phyloP scores from a whole-genome alignment of 2,113 vertebrate species.

The Mirounga angustirostris region DNA sequence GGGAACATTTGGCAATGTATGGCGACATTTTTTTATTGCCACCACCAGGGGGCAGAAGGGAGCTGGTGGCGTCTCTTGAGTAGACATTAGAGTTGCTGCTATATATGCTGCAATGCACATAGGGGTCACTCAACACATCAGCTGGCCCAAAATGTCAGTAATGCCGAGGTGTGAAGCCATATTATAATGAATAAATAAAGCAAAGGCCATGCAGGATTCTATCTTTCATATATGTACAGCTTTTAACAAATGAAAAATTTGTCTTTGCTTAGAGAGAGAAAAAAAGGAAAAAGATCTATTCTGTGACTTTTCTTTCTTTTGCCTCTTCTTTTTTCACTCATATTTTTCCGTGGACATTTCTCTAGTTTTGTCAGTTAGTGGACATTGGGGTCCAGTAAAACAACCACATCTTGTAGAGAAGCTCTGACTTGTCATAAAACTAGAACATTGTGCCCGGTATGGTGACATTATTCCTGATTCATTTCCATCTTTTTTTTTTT shows the following conservation, averaged over 20 bases:
- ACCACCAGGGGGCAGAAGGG: not conserved
- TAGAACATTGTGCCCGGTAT: not conserved
- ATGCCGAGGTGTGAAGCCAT: not conserved
- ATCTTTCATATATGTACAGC: accelerated
- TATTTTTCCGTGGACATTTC: not conserved
- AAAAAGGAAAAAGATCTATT: not conserved
- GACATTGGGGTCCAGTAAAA: constrained; percentile 45
- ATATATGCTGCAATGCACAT: not conserved
- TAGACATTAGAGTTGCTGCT: not conserved
- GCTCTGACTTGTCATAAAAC: constrained; percentile 44
- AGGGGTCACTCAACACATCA: not conserved
- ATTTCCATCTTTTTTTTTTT: constrained; percentile 9
- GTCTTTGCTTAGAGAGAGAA: not conserved
- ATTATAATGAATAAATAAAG: not conserved
- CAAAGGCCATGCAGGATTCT: not conserved
- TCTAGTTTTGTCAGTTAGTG: constrained; percentile 47
- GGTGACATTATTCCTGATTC: constrained; percentile 40
- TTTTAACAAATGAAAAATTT: constrained; percentile 20
- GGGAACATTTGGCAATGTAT: not conserved
- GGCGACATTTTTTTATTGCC: not conserved
- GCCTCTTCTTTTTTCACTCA: not conserved
- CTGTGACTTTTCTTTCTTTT: not conserved
- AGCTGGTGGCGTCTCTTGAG: not conserved
- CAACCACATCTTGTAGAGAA: constrained; percentile 53
- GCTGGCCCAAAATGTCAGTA: not conserved